Evolutionary conservation across 2,888 invertebrate genomes (phyloP), one percentile per base, ranked within the genome.

Genomic region (Labia minor): DNA sequence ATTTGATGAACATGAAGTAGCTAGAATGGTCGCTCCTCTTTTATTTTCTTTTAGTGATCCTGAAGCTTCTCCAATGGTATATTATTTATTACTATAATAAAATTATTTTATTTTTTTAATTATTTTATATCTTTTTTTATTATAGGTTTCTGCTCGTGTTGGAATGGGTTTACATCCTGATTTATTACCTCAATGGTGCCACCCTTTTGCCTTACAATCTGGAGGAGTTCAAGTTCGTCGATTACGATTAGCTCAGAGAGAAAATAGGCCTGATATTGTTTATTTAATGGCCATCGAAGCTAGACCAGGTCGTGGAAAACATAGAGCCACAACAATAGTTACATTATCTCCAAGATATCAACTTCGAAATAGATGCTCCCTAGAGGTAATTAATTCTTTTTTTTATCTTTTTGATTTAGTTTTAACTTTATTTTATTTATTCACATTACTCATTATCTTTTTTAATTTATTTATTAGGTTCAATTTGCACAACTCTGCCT

Each of bases 21-120:
- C 95, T 11, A 83, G 96, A 71, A 91, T 93, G 84, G 88, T 95
- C 66, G 86, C 90, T 65, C 98, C 98, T 6, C 82, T 98, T 67
- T 84, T 97, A 73, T 98, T 98, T 80, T 92, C 94, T 66, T 95
- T 95, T 78, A 86, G 92, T 1, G 95, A 96, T 77, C 87, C 88
- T 37, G 95, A 95, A 75, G 90, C 88, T 21, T 87, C 87, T 66
- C 87, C 91, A 65, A 87, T 89, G 1, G 69, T 73, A 68, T 26
- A 26, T 26, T 8, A 26, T 26, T 26, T 26, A 3, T 26, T 26
- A 6, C 26, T 26, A 3, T 26, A 26, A 6, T 26, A 3, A 8
- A 26, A 3, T 26, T 3, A 26, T 26, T 26, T 26, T 26, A 6
- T 26, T 26, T 26, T 26, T n/a, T n/a, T n/a, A 26, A 3, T 26